Percentiles rank a stretch among this genome's conserved stretches.
phyloP scores from a whole-genome alignment of 2,113 vertebrate species.

The Lynx canadensis region DNA sequence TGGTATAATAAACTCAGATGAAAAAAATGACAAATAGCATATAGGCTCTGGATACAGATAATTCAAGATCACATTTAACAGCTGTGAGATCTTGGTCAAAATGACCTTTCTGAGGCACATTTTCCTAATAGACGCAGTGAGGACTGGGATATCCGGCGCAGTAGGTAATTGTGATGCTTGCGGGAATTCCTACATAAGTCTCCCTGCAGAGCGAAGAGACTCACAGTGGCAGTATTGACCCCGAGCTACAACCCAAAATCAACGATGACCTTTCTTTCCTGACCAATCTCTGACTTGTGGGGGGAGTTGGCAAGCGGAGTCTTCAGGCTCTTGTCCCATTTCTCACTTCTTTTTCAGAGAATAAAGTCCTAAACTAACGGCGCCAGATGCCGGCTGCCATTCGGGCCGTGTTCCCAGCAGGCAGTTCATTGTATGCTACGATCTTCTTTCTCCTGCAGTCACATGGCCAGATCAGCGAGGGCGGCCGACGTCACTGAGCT shows the following conservation, averaged over 20 bases:
- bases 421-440: not conserved
- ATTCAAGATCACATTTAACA: not conserved
- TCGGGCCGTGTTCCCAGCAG: not conserved
- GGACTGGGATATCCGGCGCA: not conserved
- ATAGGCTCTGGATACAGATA: not conserved
- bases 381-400: not conserved
- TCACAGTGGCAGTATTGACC: not conserved
- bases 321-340: not conserved
- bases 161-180: not conserved
- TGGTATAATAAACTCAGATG: not conserved
- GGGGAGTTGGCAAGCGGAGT: not conserved
- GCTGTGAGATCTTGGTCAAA: not conserved
- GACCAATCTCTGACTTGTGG: not conserved
- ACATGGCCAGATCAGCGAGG: not conserved
- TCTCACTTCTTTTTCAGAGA: not conserved
- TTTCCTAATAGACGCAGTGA: not conserved
- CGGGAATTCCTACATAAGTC: not conserved
- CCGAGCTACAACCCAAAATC: not conserved
- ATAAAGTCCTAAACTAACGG: too few relatives aligned
- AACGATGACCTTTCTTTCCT: not conserved
- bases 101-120: not conserved
- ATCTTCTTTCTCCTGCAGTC: not conserved
- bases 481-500: accelerated
- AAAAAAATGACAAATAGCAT: not conserved
- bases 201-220: not conserved